Evolutionary conservation across 2,797 vertebrate species (phyloP).

Genomic region (Pseudotriccus pelzelni): DNA sequence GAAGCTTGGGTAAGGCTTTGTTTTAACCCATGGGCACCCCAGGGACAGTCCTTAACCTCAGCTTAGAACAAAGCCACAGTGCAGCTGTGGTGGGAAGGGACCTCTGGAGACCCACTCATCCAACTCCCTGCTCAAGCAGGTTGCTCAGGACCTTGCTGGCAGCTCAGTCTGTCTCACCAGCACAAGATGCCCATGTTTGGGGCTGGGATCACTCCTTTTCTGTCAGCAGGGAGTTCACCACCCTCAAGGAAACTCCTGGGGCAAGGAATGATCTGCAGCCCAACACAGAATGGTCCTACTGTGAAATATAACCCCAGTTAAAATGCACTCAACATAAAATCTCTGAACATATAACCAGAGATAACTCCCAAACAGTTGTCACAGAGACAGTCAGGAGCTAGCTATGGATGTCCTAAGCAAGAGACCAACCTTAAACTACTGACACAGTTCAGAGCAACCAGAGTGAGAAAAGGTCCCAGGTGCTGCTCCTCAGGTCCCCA

Average conservation of each 20-base stretch:
- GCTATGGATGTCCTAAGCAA: background rate
- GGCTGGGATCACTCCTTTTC: background rate
- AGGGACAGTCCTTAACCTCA: background rate
- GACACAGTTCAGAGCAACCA: background rate
- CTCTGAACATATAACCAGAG: background rate
- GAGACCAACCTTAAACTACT: background rate
- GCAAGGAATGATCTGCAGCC: background rate
- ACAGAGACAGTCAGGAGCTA: background rate
- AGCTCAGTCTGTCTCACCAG: background rate
- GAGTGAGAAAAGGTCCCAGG: background rate
- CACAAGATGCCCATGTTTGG: rapidly evolving
- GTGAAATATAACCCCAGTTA: background rate
- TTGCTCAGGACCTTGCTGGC: background rate
- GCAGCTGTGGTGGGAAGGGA: background rate
- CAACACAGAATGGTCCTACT: rapidly evolving
- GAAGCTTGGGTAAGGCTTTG: background rate
- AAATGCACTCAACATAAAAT: background rate
- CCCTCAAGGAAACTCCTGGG: background rate
- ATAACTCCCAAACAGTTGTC: background rate
- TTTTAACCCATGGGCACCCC: background rate
- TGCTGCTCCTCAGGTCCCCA: background rate
- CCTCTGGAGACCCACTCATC: background rate
- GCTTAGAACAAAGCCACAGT: background rate
- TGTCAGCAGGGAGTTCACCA: background rate
- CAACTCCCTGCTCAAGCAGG: background rate